Conservation (phyloP, 1,140 invertebrate species). For the Macrosteles quadrilineatus region DNA sequence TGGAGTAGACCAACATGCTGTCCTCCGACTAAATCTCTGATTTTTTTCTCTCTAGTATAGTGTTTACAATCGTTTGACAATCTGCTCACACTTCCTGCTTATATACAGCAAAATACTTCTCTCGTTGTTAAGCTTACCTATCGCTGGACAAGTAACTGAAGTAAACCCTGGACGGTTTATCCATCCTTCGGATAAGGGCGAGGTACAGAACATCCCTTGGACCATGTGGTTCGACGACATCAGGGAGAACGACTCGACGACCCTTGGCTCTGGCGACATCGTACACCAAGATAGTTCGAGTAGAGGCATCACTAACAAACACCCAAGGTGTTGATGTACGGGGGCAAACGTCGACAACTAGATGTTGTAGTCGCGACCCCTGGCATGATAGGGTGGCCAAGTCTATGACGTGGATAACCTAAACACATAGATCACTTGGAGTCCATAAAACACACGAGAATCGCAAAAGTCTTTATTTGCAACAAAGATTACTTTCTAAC, state of each 20-base stretch:
- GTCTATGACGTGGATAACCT: constrained; percentile 54
- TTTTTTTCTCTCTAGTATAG: too few relatives aligned
- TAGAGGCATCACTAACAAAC: constrained; percentile 62
- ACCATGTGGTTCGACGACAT: constrained; percentile 49
- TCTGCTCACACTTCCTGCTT: too few relatives aligned
- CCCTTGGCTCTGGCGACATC: constrained; percentile 59
- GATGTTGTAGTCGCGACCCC: constrained; percentile 59
- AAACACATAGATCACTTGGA: too few relatives aligned
- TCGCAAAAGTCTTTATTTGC: too few relatives aligned
- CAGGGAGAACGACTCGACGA: constrained; percentile 41
- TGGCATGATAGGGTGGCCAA: constrained; percentile 55
- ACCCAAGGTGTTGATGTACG: constrained; percentile 52
- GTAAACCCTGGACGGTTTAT: constrained; percentile 55
- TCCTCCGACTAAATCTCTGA: too few relatives aligned
- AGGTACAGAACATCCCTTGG: constrained; percentile 60
- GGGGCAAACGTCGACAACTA: constrained; percentile 58
- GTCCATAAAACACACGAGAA: too few relatives aligned
- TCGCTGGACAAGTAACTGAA: constrained; percentile 61
- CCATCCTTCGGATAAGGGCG: constrained; percentile 53
- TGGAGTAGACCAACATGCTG: too few relatives aligned
- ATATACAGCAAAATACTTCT: too few relatives aligned
- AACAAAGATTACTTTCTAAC: too few relatives aligned
- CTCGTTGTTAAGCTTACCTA: constrained; percentile 40
- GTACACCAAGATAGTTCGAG: constrained; percentile 62
- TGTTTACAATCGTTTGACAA: too few relatives aligned